phyloP scores from a whole-genome alignment of 2,113 vertebrate species.

The Clarias magur region DNA sequence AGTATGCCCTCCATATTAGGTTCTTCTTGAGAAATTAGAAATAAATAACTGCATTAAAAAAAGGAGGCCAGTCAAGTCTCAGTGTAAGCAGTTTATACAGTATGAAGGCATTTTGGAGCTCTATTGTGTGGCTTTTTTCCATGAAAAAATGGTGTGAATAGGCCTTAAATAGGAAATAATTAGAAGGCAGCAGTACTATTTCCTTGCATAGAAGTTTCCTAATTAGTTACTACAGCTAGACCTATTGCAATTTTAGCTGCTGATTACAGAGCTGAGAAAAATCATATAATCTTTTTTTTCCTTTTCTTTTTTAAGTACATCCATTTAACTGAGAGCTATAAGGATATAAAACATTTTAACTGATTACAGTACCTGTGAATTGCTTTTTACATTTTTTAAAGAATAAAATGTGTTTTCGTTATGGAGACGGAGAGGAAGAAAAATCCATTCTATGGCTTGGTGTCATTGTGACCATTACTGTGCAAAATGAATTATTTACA shows the following conservation, averaged over 20 bases:
- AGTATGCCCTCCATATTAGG: too few species aligned
- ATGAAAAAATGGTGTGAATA: not conserved
- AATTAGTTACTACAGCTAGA: conserved; percentile 15
- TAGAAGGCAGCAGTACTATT: not conserved
- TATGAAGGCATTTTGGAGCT: not conserved
- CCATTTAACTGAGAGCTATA: not conserved
- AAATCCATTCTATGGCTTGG: conserved; percentile 30
- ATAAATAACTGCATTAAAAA: too few species aligned
- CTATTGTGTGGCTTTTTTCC: not conserved
- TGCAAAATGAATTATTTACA: conserved; percentile 60
- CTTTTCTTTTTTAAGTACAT: not conserved
- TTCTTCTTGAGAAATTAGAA: too few species aligned
- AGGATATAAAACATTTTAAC: conserved; percentile 17
- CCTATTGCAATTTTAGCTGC: conserved; percentile 17
- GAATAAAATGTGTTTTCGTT: conserved; percentile 9
- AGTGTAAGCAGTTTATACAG: not conserved
- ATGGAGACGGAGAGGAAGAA: not conserved
- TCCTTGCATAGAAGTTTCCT: conserved; percentile 8
- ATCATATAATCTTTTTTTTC: not conserved
- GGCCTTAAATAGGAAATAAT: conserved; percentile 14
- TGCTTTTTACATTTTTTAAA: not conserved
- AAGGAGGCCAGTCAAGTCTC: not conserved
- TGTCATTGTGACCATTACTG: conserved; percentile 52
- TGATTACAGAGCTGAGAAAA: not conserved
- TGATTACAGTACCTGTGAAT: conserved; percentile 15